Evolutionary conservation across 2,113 vertebrate genomes (phyloP).

Genomic region (Mesoclemmys tuberculata): DNA sequence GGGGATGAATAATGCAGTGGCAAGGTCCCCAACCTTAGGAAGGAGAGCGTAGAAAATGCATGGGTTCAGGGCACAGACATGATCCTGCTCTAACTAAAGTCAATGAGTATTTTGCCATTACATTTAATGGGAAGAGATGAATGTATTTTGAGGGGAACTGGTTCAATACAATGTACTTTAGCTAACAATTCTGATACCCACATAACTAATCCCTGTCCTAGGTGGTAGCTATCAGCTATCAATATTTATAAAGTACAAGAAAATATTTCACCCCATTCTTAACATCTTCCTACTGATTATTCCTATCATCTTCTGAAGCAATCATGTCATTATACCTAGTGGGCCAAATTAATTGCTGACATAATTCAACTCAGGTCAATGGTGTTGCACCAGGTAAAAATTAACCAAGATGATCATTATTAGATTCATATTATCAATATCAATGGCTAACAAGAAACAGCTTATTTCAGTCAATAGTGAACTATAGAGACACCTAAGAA

Average conservation of each 20-base stretch:
- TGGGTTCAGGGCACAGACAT: not conserved
- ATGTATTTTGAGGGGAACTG: not conserved
- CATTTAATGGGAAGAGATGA: not conserved
- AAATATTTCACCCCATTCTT: not conserved
- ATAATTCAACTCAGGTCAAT: not conserved
- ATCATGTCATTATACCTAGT: not conserved
- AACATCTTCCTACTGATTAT: not conserved
- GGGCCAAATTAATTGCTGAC: not conserved
- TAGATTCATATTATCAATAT: not conserved
- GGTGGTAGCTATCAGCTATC: not conserved
- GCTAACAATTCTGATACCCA: not conserved
- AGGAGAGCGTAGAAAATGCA: not conserved
- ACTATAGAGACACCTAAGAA: not conserved
- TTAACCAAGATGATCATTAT: not conserved
- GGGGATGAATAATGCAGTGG: not conserved
- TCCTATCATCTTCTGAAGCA: not conserved
- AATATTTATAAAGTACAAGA: not conserved
- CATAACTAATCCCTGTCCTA: not conserved
- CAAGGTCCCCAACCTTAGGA: not conserved
- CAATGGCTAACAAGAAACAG: not conserved
- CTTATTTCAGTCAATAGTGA: not conserved
- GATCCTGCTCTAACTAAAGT: constrained; percentile 16
- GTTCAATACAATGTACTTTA: not conserved
- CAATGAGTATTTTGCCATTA: constrained; percentile 19
- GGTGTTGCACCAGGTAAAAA: not conserved